Conservation (phyloP, 2,113 vertebrate genomes). For the Centropristis striata region DNA sequence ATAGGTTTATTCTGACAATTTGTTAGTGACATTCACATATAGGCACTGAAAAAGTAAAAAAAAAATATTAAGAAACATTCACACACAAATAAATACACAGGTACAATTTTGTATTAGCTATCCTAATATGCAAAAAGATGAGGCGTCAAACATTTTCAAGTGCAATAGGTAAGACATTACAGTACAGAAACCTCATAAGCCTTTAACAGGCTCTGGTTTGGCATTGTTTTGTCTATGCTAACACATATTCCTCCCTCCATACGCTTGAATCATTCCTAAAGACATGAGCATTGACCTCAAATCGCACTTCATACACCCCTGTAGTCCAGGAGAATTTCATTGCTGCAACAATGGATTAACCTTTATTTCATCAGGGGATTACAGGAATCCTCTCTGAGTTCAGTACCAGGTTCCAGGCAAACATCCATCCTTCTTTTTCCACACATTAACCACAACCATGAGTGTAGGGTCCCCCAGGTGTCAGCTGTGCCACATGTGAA, state of each 20-base stretch:
- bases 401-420: constrained; percentile 14
- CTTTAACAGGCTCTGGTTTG: constrained; percentile 51
- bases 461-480: not conserved
- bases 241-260: constrained; percentile 24
- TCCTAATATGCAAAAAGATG: constrained; percentile 55
- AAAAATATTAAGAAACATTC: constrained; percentile 16
- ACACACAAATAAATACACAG: constrained; percentile 64
- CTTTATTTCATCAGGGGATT: not conserved
- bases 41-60: constrained; percentile 65
- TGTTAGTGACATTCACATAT: constrained; percentile 65
- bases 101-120: constrained; percentile 46
- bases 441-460: not conserved
- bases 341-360: not conserved
- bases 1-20: constrained; percentile 49
- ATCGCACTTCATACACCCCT: constrained; percentile 21
- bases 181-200: constrained; percentile 51
- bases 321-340: not conserved
- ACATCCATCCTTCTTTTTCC: constrained; percentile 3
- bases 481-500: constrained; percentile 8
- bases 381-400: not conserved
- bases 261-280: not conserved
- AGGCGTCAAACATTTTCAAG: constrained; percentile 60
- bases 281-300: not conserved
- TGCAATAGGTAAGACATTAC: constrained; percentile 65
- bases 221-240: constrained; percentile 46